Base-by-base conservation (phyloP, 2,797 vertebrate species). In the Diplodus puntazzo region DNA sequence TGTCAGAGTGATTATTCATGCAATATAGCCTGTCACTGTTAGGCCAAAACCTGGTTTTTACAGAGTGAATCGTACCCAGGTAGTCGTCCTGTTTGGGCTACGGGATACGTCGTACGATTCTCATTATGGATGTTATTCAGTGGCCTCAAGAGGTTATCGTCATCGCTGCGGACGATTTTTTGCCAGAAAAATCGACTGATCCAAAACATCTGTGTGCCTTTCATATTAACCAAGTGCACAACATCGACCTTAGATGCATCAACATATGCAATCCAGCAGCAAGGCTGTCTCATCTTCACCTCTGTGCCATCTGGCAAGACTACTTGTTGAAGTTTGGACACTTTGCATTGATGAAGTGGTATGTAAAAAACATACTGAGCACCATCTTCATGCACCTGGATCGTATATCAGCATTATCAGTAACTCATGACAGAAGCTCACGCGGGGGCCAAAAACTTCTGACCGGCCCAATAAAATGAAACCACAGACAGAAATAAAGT, bases 1-100 rank as follows among this genome's bases (percentile, higher is more conserved):
- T 81, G 78, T 89, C 87, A 86, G 80, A 73, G 70, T 83, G 71
- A 90, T 92, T 83, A 87, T 85, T 92, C 79, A 90, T 72, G 46
- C 63, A 89, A 88, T 88, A 74, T 73, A 60, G 54, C 55, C 79
- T 84, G 82, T 87, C 83, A 77, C 27, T 61, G 77, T 72, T 45
- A 73, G 16, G 75, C 81, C 73, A 83, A 81, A 59, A 61, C 54
- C 65, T 59, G 30, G 43, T 73, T 88, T 80, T 80, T 79, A 52
- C 39, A 57, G 23, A 65, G 59, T 21, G 78, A 75, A 81, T 50
- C 20, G 12, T 65, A 63, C 45, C 58, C 74, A 85, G 66, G 64
- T 80, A 73, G 53, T 71, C 1, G 3, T 46, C 55, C 77, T 81
- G 60, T 59, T 70, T 11, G 58, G 46, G 68, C 69, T 71, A 73